Conservation (phyloP, 2,797 vertebrate genomes). For the Avahi laniger region DNA sequence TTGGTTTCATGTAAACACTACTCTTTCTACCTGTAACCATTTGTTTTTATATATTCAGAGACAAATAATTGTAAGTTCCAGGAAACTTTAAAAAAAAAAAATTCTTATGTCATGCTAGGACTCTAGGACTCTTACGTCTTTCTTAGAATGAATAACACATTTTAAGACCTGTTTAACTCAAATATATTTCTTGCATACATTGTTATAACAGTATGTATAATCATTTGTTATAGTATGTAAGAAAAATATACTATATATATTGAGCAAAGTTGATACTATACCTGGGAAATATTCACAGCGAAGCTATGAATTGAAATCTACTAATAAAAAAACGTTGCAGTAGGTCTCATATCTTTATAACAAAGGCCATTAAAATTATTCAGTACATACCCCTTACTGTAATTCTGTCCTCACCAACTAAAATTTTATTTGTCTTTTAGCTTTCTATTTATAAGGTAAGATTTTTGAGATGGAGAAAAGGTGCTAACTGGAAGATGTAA, state of each 20-base stretch:
- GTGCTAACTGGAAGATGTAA: background rate
- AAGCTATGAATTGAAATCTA: background rate
- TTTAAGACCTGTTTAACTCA: background rate
- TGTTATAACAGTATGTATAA: background rate
- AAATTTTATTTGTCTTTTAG: background rate
- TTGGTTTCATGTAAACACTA: background rate
- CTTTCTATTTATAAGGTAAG: background rate
- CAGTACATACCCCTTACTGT: background rate
- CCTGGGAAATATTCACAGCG: background rate
- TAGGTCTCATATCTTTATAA: background rate
- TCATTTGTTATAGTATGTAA: background rate
- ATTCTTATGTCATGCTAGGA: background rate
- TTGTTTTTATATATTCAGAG: background rate
- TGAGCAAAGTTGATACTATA: background rate
- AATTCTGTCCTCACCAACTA: background rate
- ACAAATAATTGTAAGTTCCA: background rate
- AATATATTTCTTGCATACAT: background rate
- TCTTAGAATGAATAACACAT: background rate
- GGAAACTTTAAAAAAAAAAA: background rate
- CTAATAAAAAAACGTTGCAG: background rate
- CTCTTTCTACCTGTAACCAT: background rate
- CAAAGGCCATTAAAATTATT: background rate
- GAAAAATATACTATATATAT: background rate
- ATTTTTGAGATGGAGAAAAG: background rate
- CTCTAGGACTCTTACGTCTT: background rate